These are phyloP conservation scores for Neosilurus mollespiculum DNA, from an alignment of 2,797 vertebrate species.

Conservation along the genomic window DNA sequence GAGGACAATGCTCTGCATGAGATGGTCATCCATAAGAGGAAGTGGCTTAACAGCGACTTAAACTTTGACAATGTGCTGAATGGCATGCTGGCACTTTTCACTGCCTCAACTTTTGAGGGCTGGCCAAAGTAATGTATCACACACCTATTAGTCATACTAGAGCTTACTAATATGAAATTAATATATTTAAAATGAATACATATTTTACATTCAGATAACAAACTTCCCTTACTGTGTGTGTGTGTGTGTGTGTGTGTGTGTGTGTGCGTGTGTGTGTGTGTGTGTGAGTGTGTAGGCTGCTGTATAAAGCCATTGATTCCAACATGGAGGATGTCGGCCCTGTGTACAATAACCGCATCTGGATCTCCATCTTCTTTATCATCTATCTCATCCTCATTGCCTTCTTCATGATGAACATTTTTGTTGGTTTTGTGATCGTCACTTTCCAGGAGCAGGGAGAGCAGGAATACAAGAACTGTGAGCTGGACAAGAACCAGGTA, in stretches of 20 bases:
- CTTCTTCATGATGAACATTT: slow-evolving; percentile 98
- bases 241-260: slow-evolving; percentile 3
- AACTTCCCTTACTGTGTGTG: not conserved
- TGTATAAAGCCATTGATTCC: slow-evolving; percentile 91
- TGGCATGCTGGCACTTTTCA: slow-evolving; percentile 93
- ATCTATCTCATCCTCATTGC: slow-evolving; percentile 92
- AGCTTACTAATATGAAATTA: not conserved
- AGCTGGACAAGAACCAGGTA: slow-evolving; percentile 94
- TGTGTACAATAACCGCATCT: slow-evolving; percentile 83
- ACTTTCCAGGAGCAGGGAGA: slow-evolving; percentile 94
- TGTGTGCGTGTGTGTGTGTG: not conserved
- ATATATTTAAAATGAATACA: not conserved
- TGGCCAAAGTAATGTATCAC: slow-evolving; percentile 85
- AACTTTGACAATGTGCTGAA: slow-evolving; percentile 92
- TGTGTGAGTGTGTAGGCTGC: slow-evolving; percentile 75
- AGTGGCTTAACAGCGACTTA: slow-evolving; percentile 81
- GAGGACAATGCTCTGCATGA: slow-evolving; percentile 82
- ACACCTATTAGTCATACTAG: not conserved
- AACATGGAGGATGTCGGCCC: slow-evolving; percentile 84
- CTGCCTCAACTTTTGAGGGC: slow-evolving; percentile 91
- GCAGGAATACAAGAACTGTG: slow-evolving; percentile 90
- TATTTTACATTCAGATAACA: not conserved
- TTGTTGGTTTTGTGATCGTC: slow-evolving; percentile 91
- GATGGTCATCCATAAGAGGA: slow-evolving; percentile 70
- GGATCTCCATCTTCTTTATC: slow-evolving; percentile 90